Conservation (phyloP, 1,140 invertebrate genomes). For the Platorchestia sp. region DNA sequence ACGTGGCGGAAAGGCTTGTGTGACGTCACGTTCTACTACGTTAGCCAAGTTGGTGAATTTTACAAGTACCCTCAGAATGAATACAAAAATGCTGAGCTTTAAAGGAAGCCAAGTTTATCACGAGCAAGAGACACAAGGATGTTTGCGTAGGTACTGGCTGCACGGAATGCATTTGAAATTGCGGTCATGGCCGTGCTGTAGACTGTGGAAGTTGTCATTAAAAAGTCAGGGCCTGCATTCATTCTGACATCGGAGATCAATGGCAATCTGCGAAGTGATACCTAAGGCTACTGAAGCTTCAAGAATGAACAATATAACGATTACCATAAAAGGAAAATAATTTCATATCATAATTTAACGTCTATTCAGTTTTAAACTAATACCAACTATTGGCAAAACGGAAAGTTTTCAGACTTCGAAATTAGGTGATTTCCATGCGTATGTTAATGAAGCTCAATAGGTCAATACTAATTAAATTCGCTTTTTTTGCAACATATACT, state of each 20-base stretch:
- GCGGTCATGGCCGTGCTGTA: not conserved
- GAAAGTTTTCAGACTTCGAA: too few relatives aligned
- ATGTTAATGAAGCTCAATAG: too few relatives aligned
- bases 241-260: not conserved
- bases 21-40: not conserved
- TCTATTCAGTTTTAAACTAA: too few relatives aligned
- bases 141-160: not conserved
- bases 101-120: not conserved
- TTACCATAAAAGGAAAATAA: not conserved
- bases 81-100: not conserved
- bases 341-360: too few relatives aligned
- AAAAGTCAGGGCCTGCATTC: not conserved
- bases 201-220: not conserved
- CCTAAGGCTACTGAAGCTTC: not conserved
- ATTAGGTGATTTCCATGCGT: too few relatives aligned
- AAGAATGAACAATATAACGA: not conserved
- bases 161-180: not conserved
- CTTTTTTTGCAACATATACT: too few relatives aligned
- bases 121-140: not conserved
- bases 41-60: not conserved
- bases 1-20: not conserved
- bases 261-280: too few relatives aligned
- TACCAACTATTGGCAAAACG: too few relatives aligned
- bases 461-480: too few relatives aligned
- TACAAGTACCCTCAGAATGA: not conserved